Base-by-base conservation (phyloP, 2,797 vertebrate genomes). In the Chelidonichthys spinosus region DNA sequence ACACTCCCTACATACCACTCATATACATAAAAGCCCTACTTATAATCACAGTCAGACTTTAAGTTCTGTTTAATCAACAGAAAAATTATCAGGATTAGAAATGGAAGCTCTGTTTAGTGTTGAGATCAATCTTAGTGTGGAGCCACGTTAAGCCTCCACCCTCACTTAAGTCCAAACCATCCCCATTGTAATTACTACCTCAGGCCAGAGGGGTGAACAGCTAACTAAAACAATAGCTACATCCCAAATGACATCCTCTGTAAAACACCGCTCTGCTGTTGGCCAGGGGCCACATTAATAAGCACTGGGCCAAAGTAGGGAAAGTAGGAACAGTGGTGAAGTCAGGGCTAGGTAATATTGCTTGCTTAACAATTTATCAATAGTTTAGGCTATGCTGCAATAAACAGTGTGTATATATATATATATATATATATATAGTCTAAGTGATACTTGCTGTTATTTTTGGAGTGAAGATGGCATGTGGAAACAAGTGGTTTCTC, bases 11-110 rank as follows among this genome's bases (percentile, higher is more conserved):
- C 17, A 65, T n/a, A 69, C 68, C 68, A 75, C 59, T 17, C 8
- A 6, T 11, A 40, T 71, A 13, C 46, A 69, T 63, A 47, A 60
- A 78, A 74, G 67, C 50, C 56, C 76, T 70, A 69, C 61, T 78
- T 52, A 43, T 62, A 63, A 68, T 83, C 71, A 72, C 68, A 85
- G 66, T 79, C 75, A 44, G 18, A 70, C 15, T 69, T 35, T 1
- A 60, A 8, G 40, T 63, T 76, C 39, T 73, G 79, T 86, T 85
- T 63, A 73, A 82, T 87, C 42, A 87, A 92, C 72, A 92, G 92
- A 94, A 91, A 90, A 90, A 69, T 91, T 86, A 91, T 46, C n/a
- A 80, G 83, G 64, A 81, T 76, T 82, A 88, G 66, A 84, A 89
- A 91, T 89, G 80, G 77, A 74, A 76, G 62, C 69, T 84, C 72